phyloP scores from a whole-genome alignment of 2,113 vertebrate species.

The Mus spicilegus region DNA sequence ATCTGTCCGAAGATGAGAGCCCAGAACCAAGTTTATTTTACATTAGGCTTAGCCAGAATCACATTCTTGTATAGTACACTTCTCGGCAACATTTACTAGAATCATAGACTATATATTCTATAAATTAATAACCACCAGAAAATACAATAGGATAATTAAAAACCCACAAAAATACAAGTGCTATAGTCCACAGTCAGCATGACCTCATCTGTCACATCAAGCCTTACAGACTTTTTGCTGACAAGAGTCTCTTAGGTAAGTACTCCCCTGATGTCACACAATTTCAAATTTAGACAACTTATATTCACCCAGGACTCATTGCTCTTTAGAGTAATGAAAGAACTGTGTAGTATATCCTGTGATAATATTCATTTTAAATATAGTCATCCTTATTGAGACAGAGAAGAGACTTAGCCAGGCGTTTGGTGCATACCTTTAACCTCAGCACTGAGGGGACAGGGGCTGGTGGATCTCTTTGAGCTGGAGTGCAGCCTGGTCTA shows the following conservation, averaged over 20 bases:
- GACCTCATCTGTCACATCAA: background rate
- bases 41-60: background rate
- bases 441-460: background rate
- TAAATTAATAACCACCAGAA: background rate
- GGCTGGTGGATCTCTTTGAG: background rate
- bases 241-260: background rate
- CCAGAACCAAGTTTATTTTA: background rate
- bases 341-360: background rate
- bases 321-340: background rate
- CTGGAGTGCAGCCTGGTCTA: background rate
- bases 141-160: background rate
- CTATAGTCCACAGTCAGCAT: background rate
- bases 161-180: background rate
- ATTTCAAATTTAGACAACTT: background rate
- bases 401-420: background rate
- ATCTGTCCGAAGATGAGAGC: background rate
- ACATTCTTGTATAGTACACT: background rate
- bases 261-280: background rate
- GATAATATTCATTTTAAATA: background rate
- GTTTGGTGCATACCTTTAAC: background rate
- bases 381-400: background rate
- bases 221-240: background rate
- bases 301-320: background rate
- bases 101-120: background rate
- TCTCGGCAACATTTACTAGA: background rate